phyloP scores from a whole-genome alignment of 2,113 vertebrate species.

The Ophiodon elongatus region DNA sequence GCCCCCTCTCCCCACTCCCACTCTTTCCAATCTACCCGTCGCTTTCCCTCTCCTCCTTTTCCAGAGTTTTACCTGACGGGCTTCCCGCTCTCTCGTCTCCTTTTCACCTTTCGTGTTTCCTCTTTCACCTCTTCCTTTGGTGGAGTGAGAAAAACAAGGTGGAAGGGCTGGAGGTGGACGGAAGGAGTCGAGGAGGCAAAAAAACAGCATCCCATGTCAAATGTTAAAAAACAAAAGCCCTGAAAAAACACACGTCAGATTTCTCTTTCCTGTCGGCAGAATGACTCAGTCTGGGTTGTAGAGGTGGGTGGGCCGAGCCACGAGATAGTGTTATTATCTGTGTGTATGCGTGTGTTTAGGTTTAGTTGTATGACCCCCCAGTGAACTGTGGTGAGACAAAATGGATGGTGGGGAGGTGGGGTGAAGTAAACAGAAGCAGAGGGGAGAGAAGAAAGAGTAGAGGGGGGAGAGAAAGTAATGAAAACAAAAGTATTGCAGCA shows the following conservation, averaged over 20 bases:
- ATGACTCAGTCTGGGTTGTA: slow-evolving; percentile 39
- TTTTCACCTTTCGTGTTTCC: background rate
- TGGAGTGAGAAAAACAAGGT: slow-evolving; percentile 34
- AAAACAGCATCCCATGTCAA: slow-evolving; percentile 46
- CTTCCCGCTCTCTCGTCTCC: background rate
- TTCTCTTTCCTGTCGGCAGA: slow-evolving; percentile 41
- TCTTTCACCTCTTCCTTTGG: background rate
- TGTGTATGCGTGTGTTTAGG: slow-evolving; percentile 41
- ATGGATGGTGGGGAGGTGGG: slow-evolving; percentile 32
- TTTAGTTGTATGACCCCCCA: slow-evolving; percentile 56
- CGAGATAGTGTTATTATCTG: slow-evolving; percentile 44
- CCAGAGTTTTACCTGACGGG: background rate
- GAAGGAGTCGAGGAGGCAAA: slow-evolving; percentile 2
- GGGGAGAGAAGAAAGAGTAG: slow-evolving; percentile 22
- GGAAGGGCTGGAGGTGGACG: background rate
- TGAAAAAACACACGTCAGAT: slow-evolving; percentile 40
- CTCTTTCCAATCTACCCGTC: background rate
- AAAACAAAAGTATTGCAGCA: slow-evolving; percentile 82
- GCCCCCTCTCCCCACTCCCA: background rate
- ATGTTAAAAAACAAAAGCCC: slow-evolving; percentile 61
- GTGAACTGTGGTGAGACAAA: slow-evolving; percentile 67
- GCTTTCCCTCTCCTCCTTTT: too few species aligned
- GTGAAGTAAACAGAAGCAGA: slow-evolving; percentile 58
- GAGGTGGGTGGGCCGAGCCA: slow-evolving; percentile 66
- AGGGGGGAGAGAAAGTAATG: slow-evolving; percentile 69